Percentiles rank a stretch among this genome's conserved stretches.
Conservation (phyloP, 2,113 vertebrate genomes). For the Telmatochromis sp. region DNA sequence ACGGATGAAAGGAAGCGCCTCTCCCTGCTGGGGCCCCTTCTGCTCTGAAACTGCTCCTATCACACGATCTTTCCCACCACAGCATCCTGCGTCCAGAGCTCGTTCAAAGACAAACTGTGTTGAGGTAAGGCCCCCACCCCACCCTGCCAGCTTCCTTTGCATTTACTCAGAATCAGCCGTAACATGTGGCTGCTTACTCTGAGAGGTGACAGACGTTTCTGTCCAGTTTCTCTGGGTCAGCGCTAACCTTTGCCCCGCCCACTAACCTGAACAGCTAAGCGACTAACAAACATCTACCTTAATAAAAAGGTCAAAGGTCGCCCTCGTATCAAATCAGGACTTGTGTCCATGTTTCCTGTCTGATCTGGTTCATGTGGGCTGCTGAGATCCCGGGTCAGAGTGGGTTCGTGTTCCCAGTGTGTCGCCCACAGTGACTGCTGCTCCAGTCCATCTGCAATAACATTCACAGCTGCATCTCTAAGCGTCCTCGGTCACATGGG, state of each 20-base stretch:
- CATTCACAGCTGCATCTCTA: background rate
- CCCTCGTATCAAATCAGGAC: background rate
- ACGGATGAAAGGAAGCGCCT: constrained; percentile 17
- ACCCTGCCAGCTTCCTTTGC: background rate
- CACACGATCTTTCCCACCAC: background rate
- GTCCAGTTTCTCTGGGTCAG: background rate
- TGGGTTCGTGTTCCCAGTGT: background rate
- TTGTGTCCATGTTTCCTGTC: background rate
- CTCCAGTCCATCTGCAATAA: background rate
- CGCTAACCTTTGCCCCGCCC: background rate
- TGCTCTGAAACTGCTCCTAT: background rate
- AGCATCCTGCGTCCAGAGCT: background rate
- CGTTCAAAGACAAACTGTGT: background rate
- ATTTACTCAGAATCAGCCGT: background rate
- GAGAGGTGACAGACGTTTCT: background rate
- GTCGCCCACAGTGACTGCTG: background rate
- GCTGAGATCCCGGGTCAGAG: background rate
- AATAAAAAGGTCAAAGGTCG: background rate
- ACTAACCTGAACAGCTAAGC: too few relatives aligned
- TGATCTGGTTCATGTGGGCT: background rate
- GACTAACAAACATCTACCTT: background rate
- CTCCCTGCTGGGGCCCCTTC: background rate
- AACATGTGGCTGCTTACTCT: background rate
- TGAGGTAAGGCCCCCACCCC: background rate
- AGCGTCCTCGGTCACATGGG: background rate